phyloP scores from a whole-genome alignment of 1,140 invertebrate genomes.

The Cotesia glomerata region DNA sequence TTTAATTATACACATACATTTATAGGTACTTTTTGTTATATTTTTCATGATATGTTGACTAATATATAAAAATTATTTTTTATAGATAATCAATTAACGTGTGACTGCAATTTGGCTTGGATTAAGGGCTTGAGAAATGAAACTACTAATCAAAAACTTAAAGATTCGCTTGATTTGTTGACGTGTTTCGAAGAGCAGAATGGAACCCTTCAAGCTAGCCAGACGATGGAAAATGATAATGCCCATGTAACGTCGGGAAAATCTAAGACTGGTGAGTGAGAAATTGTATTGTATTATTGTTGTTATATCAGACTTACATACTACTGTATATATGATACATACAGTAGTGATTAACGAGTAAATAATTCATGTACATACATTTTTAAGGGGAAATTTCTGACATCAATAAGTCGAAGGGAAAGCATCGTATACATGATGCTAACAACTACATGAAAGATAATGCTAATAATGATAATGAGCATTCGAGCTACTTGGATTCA shows the following conservation, averaged over 20 bases:
- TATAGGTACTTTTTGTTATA: not conserved
- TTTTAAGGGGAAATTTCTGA: conserved; percentile 13
- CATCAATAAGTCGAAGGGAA: conserved; percentile 19
- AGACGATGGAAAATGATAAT: conserved; percentile 42
- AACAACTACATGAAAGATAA: conserved; percentile 36
- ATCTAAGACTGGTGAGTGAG: conserved; percentile 47
- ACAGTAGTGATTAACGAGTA: not conserved
- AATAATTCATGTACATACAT: conserved; percentile 18
- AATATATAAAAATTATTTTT: conserved; percentile 45
- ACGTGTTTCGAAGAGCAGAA: conserved; percentile 69
- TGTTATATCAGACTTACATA: conserved; percentile 1
- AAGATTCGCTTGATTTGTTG: conserved; percentile 70
- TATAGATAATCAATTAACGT: conserved; percentile 82
- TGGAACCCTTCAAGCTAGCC: conserved; percentile 40
- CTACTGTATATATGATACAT: not conserved
- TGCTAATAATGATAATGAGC: conserved; percentile 43
- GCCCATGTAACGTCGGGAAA: conserved; percentile 45
- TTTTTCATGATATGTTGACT: not conserved
- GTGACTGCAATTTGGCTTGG: conserved; percentile 80
- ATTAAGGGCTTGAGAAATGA: conserved; percentile 76
- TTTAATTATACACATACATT: too few species aligned
- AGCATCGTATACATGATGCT: conserved; percentile 20
- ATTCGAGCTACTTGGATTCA: conserved; percentile 41
- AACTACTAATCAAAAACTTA: conserved; percentile 72
- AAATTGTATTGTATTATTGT: not conserved